Percentiles rank a stretch among this genome's conserved stretches.
Conservation (phyloP, 2,888 invertebrate species). For the Julus scandinavius region DNA sequence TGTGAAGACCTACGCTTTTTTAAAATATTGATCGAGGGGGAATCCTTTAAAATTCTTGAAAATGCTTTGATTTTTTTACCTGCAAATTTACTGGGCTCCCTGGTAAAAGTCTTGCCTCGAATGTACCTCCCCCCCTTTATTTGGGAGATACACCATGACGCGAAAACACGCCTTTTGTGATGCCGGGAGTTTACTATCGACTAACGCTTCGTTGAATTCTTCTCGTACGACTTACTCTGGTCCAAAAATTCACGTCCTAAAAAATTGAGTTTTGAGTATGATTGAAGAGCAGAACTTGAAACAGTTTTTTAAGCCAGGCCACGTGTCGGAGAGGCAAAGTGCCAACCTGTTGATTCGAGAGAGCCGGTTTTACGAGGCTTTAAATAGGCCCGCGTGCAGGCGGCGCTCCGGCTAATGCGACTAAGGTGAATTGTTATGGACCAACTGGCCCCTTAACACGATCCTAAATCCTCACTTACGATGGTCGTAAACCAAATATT, state of each 20-base stretch:
- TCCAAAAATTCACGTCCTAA: background rate
- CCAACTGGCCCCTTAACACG: background rate
- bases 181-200: background rate
- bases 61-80: too few relatives aligned
- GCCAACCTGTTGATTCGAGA: constrained; percentile 24
- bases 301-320: background rate
- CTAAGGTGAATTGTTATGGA: background rate
- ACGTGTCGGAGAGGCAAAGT: background rate
- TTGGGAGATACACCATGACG: background rate
- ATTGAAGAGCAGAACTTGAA: background rate
- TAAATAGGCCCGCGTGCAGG: background rate
- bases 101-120: too few relatives aligned
- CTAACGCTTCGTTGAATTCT: background rate
- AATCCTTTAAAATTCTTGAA: too few relatives aligned
- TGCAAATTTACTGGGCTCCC: too few relatives aligned
- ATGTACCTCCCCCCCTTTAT: background rate
- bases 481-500: background rate
- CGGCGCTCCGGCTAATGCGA: too few relatives aligned
- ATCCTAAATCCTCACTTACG: background rate
- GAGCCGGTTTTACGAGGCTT: background rate
- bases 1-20: too few relatives aligned
- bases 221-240: background rate
- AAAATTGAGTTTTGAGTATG: background rate
- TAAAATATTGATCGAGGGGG: too few relatives aligned
- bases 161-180: background rate